Base-by-base conservation (phyloP, 1,140 invertebrate species). In the Pseudomyrmex pallidus region DNA sequence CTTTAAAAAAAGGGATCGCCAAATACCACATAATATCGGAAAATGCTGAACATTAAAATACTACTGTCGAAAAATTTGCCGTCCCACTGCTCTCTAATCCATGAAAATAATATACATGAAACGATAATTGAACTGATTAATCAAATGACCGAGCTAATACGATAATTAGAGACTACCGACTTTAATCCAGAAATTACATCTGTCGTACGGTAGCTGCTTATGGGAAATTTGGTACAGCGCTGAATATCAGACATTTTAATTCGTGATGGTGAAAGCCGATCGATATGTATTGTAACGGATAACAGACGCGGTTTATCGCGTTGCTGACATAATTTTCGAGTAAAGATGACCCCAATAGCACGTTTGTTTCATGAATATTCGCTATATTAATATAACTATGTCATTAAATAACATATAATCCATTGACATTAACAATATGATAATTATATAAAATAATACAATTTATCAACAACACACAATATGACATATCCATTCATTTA, bases 81-180 rank as follows among this genome's bases (percentile, higher is more conserved):
- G 5, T 35, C 0, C 35, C 8, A 12, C 1, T 56, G 2, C 12
- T 35, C 15, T 70, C 22, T 70, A 59, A 70, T 70, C 46, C 7
- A 8, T 12, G 9, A 67, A 4, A 7, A 74, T 52, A 74, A 46
- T 63, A 46, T 63, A n/a, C 13, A 17, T 12, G 25, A 46, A 54
- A 22, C 68, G 54, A 64, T 56, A 52, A 87, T 87, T 80, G 84
- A 74, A 83, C 61, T 52, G 84, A 84, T 87, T 87, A 86, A 87
- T 87, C 63, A 70, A 87, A 64, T 59, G 56, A 87, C 70, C 17
- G 59, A 10, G 17, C 50, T 82, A 52, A 77, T 83, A 25, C 61
- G 35, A 50, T 76, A 82, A 86, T 83, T 86, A 87, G 70, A 68
- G 50, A 35, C 46, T 77, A 46, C 44, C 17, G 54, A 61, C 22